These are phyloP conservation scores for Portunus trituberculatus DNA, from an alignment of 1,140 invertebrate genomes.

Conservation along the genomic window DNA sequence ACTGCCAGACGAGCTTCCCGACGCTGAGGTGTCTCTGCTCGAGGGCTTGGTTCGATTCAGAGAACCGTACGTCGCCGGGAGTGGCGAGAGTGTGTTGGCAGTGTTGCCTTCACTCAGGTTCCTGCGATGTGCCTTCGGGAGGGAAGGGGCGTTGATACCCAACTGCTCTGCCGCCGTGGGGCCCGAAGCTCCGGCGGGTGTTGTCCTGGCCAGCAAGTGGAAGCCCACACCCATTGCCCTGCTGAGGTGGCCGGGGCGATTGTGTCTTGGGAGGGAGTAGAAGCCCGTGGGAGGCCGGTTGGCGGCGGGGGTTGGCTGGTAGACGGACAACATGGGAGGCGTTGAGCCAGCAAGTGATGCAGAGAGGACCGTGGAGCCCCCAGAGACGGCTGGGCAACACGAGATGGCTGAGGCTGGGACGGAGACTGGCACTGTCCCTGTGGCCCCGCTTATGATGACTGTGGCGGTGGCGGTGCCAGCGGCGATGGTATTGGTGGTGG, in stretches of 20 bases:
- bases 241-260: constrained; percentile 63
- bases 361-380: neutral
- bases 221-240: constrained; percentile 59
- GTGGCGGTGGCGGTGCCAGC: neutral
- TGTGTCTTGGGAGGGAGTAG: constrained; percentile 69
- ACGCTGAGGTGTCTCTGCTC: constrained; percentile 32
- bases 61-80: constrained; percentile 36
- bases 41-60: constrained; percentile 49
- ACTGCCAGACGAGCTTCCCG: neutral
- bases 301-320: constrained; percentile 70
- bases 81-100: neutral
- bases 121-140: constrained; percentile 63
- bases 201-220: constrained; percentile 62
- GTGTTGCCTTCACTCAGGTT: constrained; percentile 67
- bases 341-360: neutral
- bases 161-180: constrained; percentile 68
- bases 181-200: constrained; percentile 39
- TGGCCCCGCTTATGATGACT: neutral
- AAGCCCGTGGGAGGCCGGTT: constrained; percentile 64
- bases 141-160: constrained; percentile 64
- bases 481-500: neutral
- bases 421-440: neutral
- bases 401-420: neutral
- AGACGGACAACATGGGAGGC: constrained; percentile 54
- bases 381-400: neutral